These are phyloP conservation scores for Drosophila jambulina DNA, from an alignment of 1,140 invertebrate genomes.

Conservation along the genomic window DNA sequence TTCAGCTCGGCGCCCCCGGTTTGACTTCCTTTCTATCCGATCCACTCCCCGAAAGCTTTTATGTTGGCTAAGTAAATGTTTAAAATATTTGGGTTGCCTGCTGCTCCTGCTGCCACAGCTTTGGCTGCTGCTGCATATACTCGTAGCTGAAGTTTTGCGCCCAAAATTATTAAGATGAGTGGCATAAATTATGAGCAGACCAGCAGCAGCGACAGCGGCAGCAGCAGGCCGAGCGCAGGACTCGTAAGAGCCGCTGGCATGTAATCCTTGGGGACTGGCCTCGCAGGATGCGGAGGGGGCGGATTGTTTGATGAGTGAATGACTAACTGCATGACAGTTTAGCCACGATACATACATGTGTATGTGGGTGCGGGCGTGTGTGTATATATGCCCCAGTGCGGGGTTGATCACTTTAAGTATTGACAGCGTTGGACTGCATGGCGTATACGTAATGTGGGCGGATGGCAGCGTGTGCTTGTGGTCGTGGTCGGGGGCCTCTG, in stretches of 20 bases:
- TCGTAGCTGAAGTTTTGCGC: conserved; percentile 71
- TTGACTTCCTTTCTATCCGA: conserved; percentile 20
- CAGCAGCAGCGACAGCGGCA: conserved; percentile 28
- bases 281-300: conserved; percentile 10
- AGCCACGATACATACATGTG: conserved; percentile 10
- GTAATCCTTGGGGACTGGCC: conserved; percentile 69
- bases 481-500: conserved; percentile 35
- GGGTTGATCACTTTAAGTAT: conserved; percentile 79
- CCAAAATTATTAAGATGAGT: conserved; percentile 84
- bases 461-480: conserved; percentile 19
- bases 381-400: conserved; percentile 27
- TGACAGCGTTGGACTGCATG: conserved; percentile 68
- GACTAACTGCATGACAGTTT: conserved; percentile 80
- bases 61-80: conserved; percentile 77
- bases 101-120: conserved; percentile 24
- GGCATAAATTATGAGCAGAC: conserved; percentile 78
- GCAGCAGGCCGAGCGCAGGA: conserved; percentile 39
- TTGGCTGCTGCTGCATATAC: conserved; percentile 39
- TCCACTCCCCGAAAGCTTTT: conserved; percentile 40
- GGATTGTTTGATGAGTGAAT: conserved; percentile 76
- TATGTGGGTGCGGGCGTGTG: conserved; percentile 1
- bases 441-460: conserved; percentile 49
- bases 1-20: conserved; percentile 8
- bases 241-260: conserved; percentile 72
- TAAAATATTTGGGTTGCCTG: conserved; percentile 70